phyloP scores from a whole-genome alignment of 2,113 vertebrate genomes.

The Prietella phreatophila region DNA sequence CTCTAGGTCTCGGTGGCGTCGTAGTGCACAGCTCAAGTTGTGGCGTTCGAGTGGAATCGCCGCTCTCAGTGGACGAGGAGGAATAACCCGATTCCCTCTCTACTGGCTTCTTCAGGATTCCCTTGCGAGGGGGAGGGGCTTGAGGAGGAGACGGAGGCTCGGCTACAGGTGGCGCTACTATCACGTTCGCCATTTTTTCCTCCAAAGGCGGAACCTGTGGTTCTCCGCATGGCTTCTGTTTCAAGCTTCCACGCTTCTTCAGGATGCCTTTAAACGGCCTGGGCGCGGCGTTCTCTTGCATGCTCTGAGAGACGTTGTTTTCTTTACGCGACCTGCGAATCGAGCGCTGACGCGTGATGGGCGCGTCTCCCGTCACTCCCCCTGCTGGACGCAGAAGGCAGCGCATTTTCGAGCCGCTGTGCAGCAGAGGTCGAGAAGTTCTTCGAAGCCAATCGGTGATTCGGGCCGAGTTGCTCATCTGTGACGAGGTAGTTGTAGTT shows the following conservation, averaged over 20 bases:
- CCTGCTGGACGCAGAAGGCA: conserved; percentile 80
- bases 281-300: conserved; percentile 65
- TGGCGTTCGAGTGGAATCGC: conserved; percentile 66
- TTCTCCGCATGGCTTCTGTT: conserved; percentile 51
- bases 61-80: conserved; percentile 83
- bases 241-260: conserved; percentile 81
- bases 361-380: conserved; percentile 39
- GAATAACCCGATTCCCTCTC: conserved; percentile 87
- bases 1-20: conserved; percentile 69
- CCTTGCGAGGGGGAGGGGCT: conserved; percentile 78
- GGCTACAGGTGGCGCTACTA: conserved; percentile 33
- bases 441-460: conserved; percentile 86
- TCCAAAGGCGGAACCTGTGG: conserved; percentile 40
- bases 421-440: conserved; percentile 86
- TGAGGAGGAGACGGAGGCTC: neutral
- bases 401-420: conserved; percentile 88
- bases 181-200: conserved; percentile 46
- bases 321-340: conserved; percentile 92
- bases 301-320: conserved; percentile 80
- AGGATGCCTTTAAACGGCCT: conserved; percentile 87
- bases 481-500: conserved; percentile 31
- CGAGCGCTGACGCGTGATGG: conserved; percentile 84
- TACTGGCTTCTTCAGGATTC: conserved; percentile 86
- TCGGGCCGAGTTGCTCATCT: conserved; percentile 65
- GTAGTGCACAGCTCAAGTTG: conserved; percentile 52